phyloP scores from a whole-genome alignment of 2,888 invertebrate species.

The Bhutanitis thaidina region DNA sequence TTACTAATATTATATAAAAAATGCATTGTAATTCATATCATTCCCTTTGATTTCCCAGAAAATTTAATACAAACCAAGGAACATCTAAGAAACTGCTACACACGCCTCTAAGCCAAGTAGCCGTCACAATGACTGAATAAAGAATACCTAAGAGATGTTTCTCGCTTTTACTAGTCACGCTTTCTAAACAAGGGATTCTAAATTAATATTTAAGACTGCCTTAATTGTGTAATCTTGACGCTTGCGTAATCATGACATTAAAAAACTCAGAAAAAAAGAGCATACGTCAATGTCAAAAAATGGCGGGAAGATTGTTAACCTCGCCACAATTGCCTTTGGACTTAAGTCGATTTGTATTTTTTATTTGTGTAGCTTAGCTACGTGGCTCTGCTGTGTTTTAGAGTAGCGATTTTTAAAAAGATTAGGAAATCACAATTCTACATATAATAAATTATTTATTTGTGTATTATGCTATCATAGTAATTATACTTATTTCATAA shows the following conservation, averaged over 20 bases:
- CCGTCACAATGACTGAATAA: too few relatives aligned
- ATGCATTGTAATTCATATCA: too few relatives aligned
- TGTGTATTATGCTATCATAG: too few relatives aligned
- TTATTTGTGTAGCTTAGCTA: neutral
- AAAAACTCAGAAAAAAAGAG: conserved; percentile 6
- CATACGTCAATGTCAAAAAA: conserved; percentile 22
- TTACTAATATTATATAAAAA: too few relatives aligned
- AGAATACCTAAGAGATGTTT: too few relatives aligned
- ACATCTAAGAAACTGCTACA: too few relatives aligned
- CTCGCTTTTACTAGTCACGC: neutral
- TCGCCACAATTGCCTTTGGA: conserved; percentile 7
- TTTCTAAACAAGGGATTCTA: conserved; percentile 1
- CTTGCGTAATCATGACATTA: conserved; percentile 6
- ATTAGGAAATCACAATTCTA: too few relatives aligned
- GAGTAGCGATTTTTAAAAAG: neutral
- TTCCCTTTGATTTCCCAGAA: too few relatives aligned
- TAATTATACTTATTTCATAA: too few relatives aligned
- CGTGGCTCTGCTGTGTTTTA: neutral
- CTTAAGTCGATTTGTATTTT: conserved; percentile 6
- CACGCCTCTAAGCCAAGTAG: too few relatives aligned
- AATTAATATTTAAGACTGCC: neutral
- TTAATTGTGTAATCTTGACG: conserved; percentile 10
- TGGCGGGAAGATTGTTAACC: conserved; percentile 33
- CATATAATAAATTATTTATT: too few relatives aligned
- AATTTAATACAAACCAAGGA: too few relatives aligned